Conservation (phyloP, 2,888 invertebrate genomes). For the Caenorhabditis sp. region DNA sequence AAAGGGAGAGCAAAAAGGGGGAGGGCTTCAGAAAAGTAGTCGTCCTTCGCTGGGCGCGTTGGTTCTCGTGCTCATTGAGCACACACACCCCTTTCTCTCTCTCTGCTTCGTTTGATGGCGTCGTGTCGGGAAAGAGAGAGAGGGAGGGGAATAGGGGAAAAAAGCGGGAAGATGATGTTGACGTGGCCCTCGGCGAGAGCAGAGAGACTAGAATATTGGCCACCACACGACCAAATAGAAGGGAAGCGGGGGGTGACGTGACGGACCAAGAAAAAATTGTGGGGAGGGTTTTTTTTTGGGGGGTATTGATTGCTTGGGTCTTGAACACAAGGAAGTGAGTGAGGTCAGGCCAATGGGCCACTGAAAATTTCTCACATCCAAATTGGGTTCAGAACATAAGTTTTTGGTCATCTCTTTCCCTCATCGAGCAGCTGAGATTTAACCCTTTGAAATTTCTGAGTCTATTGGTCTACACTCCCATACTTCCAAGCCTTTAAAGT, state of each 20-base stretch:
- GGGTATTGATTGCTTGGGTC: too few relatives aligned
- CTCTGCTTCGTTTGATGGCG: conserved; percentile 29
- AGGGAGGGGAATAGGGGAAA: conserved; percentile 14
- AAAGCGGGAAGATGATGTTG: conserved; percentile 27
- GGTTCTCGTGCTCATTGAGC: conserved; percentile 31
- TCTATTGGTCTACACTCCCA: too few relatives aligned
- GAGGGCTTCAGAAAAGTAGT: conserved; percentile 34
- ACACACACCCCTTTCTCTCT: too few relatives aligned
- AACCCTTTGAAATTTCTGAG: too few relatives aligned
- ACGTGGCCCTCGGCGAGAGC: conserved; percentile 9
- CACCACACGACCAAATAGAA: conserved; percentile 3
- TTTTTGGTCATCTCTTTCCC: too few relatives aligned
- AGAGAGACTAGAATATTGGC: conserved; percentile 18
- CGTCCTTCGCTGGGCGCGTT: conserved; percentile 3
- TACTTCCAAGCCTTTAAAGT: too few relatives aligned
- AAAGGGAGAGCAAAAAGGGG: background rate
- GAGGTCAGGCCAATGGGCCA: too few relatives aligned
- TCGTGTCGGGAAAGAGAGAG: background rate
- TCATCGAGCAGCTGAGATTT: too few relatives aligned
- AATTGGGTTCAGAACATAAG: too few relatives aligned
- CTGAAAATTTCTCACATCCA: too few relatives aligned
- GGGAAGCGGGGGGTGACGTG: background rate
- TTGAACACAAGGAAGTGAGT: too few relatives aligned
- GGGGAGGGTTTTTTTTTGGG: background rate
- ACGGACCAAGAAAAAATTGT: background rate